phyloP scores from a whole-genome alignment of 2,113 vertebrate genomes.

The Isurus oxyrinchus region DNA sequence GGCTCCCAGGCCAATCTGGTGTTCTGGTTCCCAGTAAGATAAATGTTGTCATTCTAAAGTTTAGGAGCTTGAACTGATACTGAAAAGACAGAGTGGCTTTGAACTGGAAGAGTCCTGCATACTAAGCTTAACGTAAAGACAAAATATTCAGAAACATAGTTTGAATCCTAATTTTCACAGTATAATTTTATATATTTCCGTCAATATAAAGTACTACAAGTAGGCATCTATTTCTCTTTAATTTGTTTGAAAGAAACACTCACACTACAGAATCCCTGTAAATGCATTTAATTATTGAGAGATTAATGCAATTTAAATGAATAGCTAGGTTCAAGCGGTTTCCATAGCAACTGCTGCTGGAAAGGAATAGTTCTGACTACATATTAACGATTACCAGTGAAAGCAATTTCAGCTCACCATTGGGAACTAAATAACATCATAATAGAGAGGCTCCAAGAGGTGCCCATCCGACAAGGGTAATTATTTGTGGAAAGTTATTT shows the following conservation, averaged over 20 bases:
- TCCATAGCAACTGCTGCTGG: constrained; percentile 64
- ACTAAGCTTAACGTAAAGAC: neutral
- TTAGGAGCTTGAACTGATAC: neutral
- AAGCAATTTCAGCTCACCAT: constrained; percentile 60
- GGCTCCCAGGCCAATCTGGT: neutral
- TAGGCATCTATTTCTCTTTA: neutral
- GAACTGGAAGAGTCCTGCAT: neutral
- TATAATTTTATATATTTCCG: neutral
- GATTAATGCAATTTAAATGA: constrained; percentile 60
- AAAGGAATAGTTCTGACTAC: constrained; percentile 55
- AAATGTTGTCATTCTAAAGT: neutral
- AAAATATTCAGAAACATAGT: neutral
- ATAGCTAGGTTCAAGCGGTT: constrained; percentile 58
- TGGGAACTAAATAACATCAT: constrained; percentile 58
- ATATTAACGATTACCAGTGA: constrained; percentile 65
- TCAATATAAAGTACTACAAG: neutral
- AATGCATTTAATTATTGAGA: constrained; percentile 58
- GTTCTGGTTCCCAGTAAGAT: neutral
- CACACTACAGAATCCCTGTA: constrained; percentile 25
- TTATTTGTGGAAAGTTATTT: constrained; percentile 57
- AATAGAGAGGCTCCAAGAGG: constrained; percentile 47
- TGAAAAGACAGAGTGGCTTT: neutral
- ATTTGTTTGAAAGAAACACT: constrained; percentile 4
- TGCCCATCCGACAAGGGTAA: constrained; percentile 56
- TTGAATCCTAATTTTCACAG: neutral